phyloP scores from a whole-genome alignment of 92 coral and sea anemone genomes.

The Phymanthus crucifer region DNA sequence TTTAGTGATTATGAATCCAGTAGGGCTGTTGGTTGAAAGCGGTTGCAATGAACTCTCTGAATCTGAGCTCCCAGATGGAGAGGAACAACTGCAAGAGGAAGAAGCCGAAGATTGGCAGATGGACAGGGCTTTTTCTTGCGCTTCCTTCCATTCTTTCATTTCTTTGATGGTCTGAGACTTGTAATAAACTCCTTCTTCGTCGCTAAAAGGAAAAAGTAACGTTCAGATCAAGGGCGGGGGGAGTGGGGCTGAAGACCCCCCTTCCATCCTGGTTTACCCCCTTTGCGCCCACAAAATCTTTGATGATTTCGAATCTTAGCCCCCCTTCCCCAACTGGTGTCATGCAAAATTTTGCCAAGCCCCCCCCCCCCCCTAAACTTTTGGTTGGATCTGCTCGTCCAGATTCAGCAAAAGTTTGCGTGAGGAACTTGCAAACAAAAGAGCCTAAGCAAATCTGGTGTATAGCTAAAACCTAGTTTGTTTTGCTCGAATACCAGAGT shows the following conservation, averaged over 20 bases:
- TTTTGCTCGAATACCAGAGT: background rate
- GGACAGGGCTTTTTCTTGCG: background rate
- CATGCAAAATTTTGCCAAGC: too few species aligned
- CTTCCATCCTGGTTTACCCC: too few species aligned
- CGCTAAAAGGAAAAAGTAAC: constrained; percentile 20
- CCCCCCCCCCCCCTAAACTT: too few species aligned
- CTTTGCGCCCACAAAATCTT: too few species aligned
- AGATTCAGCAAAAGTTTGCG: too few species aligned
- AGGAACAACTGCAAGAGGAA: background rate
- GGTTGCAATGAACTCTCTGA: background rate
- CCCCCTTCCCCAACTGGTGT: too few species aligned
- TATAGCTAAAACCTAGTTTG: too few species aligned
- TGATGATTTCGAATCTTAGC: too few species aligned
- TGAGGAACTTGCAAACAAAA: too few species aligned
- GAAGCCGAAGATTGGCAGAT: constrained; percentile 6
- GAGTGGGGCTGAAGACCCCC: too few species aligned
- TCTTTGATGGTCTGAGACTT: constrained; percentile 31
- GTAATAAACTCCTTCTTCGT: constrained; percentile 57
- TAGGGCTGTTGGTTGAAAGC: background rate
- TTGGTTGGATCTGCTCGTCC: too few species aligned
- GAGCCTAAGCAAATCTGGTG: too few species aligned
- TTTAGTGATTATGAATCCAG: background rate
- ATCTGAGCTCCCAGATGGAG: constrained; percentile 8
- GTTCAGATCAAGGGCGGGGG: background rate
- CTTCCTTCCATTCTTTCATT: constrained; percentile 24